phyloP scores from a whole-genome alignment of 1,140 invertebrate genomes.

The Sweltsa coloradensis region DNA sequence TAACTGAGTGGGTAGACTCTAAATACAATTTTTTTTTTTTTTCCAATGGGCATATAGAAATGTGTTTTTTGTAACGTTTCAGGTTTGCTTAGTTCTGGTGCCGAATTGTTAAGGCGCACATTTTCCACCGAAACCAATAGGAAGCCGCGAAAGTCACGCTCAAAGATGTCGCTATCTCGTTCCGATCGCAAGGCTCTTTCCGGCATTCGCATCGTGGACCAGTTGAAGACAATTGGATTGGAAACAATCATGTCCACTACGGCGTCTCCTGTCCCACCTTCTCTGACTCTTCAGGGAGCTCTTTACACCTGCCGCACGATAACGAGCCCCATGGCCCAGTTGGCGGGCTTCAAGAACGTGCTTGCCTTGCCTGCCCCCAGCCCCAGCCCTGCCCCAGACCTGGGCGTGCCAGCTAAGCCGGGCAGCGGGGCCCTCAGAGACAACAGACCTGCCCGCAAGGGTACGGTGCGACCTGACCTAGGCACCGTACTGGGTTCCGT shows the following conservation, averaged over 20 bases:
- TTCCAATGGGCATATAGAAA: no score
- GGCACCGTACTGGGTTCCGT: conserved; percentile 21
- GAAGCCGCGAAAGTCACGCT: conserved; percentile 24
- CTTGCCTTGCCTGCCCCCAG: neutral
- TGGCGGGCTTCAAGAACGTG: conserved; percentile 52
- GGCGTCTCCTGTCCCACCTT: conserved; percentile 35
- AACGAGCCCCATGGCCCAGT: conserved; percentile 59
- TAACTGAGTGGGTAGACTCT: no score
- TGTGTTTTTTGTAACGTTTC: conserved; percentile 9
- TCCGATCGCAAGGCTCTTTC: conserved; percentile 34
- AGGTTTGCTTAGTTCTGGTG: conserved; percentile 46
- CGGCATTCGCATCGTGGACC: conserved; percentile 46
- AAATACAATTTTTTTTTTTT: no score
- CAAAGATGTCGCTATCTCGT: conserved; percentile 32
- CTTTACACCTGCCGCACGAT: conserved; percentile 39
- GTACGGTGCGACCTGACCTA: conserved; percentile 26
- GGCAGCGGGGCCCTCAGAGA: conserved; percentile 36
- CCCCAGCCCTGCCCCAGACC: conserved; percentile 14
- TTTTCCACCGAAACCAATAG: conserved; percentile 35
- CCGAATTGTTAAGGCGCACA: conserved; percentile 58
- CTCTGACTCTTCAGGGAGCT: conserved; percentile 33
- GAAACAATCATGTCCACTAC: conserved; percentile 45
- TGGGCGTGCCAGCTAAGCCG: conserved; percentile 39
- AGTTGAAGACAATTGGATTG: conserved; percentile 48
- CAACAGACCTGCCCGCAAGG: conserved; percentile 27